Conservation (phyloP, 1,140 invertebrate genomes). For the honey bee (Apis mellifera) region Amel_HAv3.1 CM009945.2:7149001-7149500, state of each 20-base stretch:
- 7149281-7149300: constrained; percentile 79
- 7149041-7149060: too few species aligned
- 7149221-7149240: background rate
- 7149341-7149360: constrained; percentile 18
- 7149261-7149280: constrained; percentile 82
- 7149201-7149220: background rate
- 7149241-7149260: constrained; percentile 77
- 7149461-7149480: constrained; percentile 68
- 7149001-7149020: too few species aligned
- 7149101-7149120: too few species aligned
- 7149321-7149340: constrained; percentile 65
- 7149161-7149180: background rate
- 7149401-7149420: constrained; percentile 59
- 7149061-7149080: too few species aligned
- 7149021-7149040: too few species aligned
- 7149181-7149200: background rate
- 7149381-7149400: constrained; percentile 61
- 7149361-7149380: constrained; percentile 50
- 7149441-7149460: background rate
- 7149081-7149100: too few species aligned
- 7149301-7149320: constrained; percentile 76
- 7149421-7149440: constrained; percentile 5
- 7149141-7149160: background rate
- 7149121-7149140: background rate
- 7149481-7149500: constrained; percentile 48